A percentile compares a stretch with the other conserved stretches of the same genome.
phyloP scores from a whole-genome alignment of 2,797 vertebrate genomes.

The Rhabdomys pumilio region DNA sequence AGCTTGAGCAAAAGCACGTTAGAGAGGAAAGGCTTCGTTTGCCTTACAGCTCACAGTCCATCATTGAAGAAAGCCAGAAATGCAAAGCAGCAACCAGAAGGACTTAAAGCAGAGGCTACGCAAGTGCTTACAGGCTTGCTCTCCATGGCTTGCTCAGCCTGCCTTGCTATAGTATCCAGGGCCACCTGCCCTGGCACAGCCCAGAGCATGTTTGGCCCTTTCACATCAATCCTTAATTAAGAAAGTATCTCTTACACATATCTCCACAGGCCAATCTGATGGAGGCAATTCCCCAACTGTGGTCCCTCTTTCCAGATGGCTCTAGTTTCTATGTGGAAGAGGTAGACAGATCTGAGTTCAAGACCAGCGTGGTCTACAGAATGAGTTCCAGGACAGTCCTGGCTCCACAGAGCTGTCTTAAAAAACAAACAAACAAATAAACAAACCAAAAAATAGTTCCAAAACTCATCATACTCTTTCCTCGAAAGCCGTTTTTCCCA shows the following conservation, averaged over 20 bases:
- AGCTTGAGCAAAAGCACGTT: too few species aligned
- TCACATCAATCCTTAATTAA: neutral
- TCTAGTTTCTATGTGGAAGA: neutral
- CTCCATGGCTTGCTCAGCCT: neutral
- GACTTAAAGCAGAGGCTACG: neutral
- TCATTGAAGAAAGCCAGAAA: neutral
- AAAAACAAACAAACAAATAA: neutral
- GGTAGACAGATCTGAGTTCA: neutral
- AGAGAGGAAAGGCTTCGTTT: neutral
- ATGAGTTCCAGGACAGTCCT: neutral
- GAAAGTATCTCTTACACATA: neutral
- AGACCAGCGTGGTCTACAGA: neutral
- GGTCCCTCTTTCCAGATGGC: neutral
- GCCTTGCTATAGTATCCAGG: neutral
- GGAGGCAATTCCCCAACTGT: neutral
- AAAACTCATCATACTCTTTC: neutral
- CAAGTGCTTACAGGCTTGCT: neutral
- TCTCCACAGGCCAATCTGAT: neutral
- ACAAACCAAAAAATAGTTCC: neutral
- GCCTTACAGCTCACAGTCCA: neutral
- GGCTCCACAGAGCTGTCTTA: neutral
- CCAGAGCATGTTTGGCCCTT: neutral
- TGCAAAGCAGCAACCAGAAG: neutral
- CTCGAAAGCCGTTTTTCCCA: conserved; percentile 30
- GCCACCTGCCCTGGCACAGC: neutral